Percentiles rank a stretch among this genome's conserved stretches.
phyloP scores from a whole-genome alignment of 2,888 invertebrate genomes.

The Ochropleura leucogaster region DNA sequence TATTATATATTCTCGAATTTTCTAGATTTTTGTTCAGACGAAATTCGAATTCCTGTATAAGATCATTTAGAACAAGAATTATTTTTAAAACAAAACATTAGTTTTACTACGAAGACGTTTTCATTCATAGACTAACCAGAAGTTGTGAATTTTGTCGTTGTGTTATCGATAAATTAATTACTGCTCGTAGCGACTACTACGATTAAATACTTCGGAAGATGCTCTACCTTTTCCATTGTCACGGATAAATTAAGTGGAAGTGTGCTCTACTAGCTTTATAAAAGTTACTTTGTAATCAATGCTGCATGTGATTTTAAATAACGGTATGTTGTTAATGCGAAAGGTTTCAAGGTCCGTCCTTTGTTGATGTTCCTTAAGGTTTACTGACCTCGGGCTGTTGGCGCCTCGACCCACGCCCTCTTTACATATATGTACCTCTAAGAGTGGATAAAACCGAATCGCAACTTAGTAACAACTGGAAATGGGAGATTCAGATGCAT shows the following conservation, averaged over 20 bases:
- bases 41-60: neutral
- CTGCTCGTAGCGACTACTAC: neutral
- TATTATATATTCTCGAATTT: neutral
- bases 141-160: neutral
- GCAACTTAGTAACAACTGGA: neutral
- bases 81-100: neutral
- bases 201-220: neutral
- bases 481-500: too few species aligned
- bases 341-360: slow-evolving; percentile 67
- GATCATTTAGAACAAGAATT: neutral
- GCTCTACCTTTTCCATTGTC: neutral
- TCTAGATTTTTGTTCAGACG: neutral
- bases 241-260: neutral
- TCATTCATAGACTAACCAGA: neutral
- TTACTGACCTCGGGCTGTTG: slow-evolving; percentile 74
- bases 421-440: slow-evolving; percentile 3
- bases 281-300: slow-evolving; percentile 20
- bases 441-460: slow-evolving; percentile 28
- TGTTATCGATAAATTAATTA: neutral
- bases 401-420: slow-evolving; percentile 72
- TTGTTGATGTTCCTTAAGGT: slow-evolving; percentile 74
- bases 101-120: neutral
- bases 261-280: neutral
- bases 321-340: slow-evolving; percentile 43
- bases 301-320: slow-evolving; percentile 28